Evolutionary conservation across 2,888 invertebrate species (phyloP).

Genomic region (Sinelater perroti): DNA sequence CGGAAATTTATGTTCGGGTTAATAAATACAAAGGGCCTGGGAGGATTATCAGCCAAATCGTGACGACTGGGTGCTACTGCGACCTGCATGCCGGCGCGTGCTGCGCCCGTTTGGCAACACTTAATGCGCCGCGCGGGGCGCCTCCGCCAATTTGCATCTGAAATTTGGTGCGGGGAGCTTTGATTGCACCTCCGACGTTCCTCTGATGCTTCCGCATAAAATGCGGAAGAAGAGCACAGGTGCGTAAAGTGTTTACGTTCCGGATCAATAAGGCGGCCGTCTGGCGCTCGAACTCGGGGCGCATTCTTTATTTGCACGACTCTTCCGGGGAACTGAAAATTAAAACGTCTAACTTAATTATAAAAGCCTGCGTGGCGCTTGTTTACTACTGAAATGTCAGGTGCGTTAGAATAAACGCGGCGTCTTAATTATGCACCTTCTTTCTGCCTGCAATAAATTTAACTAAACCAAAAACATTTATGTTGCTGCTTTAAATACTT

Average conservation of each 20-base stretch:
- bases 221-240: slow-evolving; percentile 30
- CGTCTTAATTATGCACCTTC: slow-evolving; percentile 10
- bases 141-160: too few relatives aligned
- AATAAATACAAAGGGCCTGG: slow-evolving; percentile 19
- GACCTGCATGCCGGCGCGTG: slow-evolving; percentile 6
- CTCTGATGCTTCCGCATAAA: too few relatives aligned
- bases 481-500: too few relatives aligned
- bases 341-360: slow-evolving; percentile 38
- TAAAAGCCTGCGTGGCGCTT: slow-evolving; percentile 33
- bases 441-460: slow-evolving; percentile 17
- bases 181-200: too few relatives aligned
- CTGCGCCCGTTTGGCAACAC: not conserved
- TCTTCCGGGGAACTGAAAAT: slow-evolving; percentile 38
- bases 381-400: slow-evolving; percentile 36
- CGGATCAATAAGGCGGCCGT: slow-evolving; percentile 36
- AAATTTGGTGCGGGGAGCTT: too few relatives aligned
- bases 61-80: slow-evolving; percentile 20
- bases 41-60: slow-evolving; percentile 22
- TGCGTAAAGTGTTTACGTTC: slow-evolving; percentile 36
- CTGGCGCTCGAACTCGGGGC: slow-evolving; percentile 34
- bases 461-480: too few relatives aligned
- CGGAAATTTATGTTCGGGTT: slow-evolving; percentile 17
- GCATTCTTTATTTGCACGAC: slow-evolving; percentile 37
- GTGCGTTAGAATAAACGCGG: slow-evolving; percentile 27
- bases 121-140: too few relatives aligned